These are phyloP conservation scores for Plagodis pulveraria DNA, from an alignment of 2,888 invertebrate genomes.

Conservation along the genomic window DNA sequence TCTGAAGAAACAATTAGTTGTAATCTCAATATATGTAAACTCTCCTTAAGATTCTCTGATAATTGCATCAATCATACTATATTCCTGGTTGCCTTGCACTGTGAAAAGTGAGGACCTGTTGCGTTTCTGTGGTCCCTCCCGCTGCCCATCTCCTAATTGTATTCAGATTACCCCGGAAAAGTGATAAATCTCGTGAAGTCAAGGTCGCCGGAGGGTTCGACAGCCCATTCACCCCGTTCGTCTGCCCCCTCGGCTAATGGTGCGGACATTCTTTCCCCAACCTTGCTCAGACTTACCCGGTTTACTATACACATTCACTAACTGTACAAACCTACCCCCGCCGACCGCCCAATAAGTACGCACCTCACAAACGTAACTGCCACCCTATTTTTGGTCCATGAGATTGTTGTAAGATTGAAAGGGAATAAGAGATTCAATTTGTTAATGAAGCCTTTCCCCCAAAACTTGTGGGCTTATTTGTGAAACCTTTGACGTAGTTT, in stretches of 20 bases:
- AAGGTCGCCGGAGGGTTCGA: constrained; percentile 82
- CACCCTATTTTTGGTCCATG: constrained; percentile 47
- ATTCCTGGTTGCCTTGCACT: neutral
- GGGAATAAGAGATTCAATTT: constrained; percentile 18
- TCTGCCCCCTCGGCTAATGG: constrained; percentile 77
- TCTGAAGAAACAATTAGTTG: too few species aligned
- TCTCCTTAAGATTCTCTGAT: too few species aligned
- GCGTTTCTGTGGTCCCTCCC: constrained; percentile 58
- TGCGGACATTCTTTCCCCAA: constrained; percentile 78
- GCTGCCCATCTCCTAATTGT: constrained; percentile 78
- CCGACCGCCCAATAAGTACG: constrained; percentile 47
- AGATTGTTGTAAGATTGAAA: constrained; percentile 26
- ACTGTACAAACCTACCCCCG: constrained; percentile 50
- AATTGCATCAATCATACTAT: neutral
- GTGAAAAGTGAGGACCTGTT: constrained; percentile 61
- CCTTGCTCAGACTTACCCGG: constrained; percentile 64
- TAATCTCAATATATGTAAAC: too few species aligned
- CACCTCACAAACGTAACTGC: constrained; percentile 49
- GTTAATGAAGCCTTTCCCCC: constrained; percentile 5
- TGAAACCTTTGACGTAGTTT: neutral
- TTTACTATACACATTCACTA: constrained; percentile 58
- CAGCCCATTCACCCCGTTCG: constrained; percentile 81
- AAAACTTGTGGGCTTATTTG: neutral
- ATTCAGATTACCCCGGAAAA: constrained; percentile 81
- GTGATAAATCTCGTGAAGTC: constrained; percentile 80